phyloP scores from a whole-genome alignment of 1,140 invertebrate species.

The Camponotus vicinus region DNA sequence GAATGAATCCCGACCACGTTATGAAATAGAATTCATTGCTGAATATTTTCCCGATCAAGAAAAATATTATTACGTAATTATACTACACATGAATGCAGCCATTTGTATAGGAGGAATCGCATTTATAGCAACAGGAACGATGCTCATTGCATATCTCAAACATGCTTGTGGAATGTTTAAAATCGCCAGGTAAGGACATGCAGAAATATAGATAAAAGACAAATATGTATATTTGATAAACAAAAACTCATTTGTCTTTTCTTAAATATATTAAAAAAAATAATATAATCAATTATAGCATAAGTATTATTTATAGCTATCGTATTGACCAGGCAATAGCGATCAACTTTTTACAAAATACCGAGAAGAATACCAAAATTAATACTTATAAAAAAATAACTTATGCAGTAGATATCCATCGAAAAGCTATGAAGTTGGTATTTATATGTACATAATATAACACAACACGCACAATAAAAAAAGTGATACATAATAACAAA shows the following conservation, averaged over 20 bases:
- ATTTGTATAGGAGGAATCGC: neutral
- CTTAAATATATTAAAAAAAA: neutral
- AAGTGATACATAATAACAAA: too few relatives aligned
- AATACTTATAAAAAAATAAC: neutral
- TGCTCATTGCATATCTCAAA: neutral
- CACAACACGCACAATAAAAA: too few relatives aligned
- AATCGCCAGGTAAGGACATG: conserved; percentile 13
- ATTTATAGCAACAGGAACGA: neutral
- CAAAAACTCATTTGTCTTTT: neutral
- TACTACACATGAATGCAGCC: neutral
- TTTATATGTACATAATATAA: neutral
- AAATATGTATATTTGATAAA: neutral
- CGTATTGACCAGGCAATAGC: neutral
- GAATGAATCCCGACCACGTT: conserved; percentile 7
- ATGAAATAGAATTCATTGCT: neutral
- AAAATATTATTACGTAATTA: neutral
- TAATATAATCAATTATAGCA: neutral
- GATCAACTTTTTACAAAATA: neutral
- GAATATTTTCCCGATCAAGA: neutral
- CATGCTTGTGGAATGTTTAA: conserved; percentile 12
- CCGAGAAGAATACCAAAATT: neutral
- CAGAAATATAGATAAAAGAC: too few relatives aligned
- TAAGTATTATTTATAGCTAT: neutral
- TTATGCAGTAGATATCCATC: neutral
- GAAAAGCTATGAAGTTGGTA: conserved; percentile 29